These are phyloP conservation scores for Gopherus flavomarginatus DNA, from an alignment of 2,113 vertebrate species.

Conservation along the genomic window DNA sequence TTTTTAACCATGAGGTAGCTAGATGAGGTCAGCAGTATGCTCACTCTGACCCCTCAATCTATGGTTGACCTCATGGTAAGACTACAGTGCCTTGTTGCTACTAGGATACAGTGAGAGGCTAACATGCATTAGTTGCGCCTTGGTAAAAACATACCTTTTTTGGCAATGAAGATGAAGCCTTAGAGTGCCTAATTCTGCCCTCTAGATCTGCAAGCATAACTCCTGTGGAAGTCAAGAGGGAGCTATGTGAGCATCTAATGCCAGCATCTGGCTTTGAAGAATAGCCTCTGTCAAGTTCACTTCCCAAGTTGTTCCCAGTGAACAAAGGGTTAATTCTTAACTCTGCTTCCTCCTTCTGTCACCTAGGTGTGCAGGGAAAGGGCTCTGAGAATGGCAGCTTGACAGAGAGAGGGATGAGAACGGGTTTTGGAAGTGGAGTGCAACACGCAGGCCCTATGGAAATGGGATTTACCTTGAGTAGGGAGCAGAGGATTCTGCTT, in stretches of 20 bases:
- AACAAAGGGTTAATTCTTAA: neutral
- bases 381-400: neutral
- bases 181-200: neutral
- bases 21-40: neutral
- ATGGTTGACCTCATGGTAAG: neutral
- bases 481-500: neutral
- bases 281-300: neutral
- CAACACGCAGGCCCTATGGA: neutral
- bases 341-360: neutral
- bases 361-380: neutral
- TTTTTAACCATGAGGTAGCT: neutral
- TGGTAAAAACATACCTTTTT: neutral
- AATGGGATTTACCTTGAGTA: neutral
- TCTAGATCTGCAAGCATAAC: neutral
- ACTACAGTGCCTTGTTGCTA: neutral
- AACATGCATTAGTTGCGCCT: neutral
- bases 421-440: neutral
- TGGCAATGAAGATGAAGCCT: neutral
- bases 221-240: neutral
- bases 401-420: neutral
- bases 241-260: neutral
- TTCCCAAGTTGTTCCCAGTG: neutral
- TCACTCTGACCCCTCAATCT: neutral
- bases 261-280: neutral
- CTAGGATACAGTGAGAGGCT: neutral